These are phyloP conservation scores for Diplosoma virens DNA, from an alignment of 23 tunicate species.

Conservation along the genomic window DNA sequence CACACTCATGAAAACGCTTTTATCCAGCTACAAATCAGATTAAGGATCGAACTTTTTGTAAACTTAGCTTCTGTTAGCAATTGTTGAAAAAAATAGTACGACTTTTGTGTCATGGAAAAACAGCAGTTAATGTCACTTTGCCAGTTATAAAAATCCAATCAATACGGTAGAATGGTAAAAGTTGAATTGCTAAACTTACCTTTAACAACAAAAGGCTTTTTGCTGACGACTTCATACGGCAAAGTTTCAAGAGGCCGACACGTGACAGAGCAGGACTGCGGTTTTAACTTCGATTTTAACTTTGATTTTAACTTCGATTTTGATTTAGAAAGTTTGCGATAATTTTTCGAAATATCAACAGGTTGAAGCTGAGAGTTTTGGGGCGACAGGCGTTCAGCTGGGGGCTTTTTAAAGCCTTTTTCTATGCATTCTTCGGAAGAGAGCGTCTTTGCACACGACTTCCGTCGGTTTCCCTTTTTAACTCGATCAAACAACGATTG, in stretches of 20 bases:
- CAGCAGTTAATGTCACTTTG: too few relatives aligned
- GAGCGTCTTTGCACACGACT: constrained; percentile 40
- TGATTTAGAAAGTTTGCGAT: background rate
- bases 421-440: constrained; percentile 6
- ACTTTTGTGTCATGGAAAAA: too few relatives aligned
- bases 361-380: background rate
- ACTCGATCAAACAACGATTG: constrained; percentile 33
- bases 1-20: too few relatives aligned
- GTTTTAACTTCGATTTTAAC: too few relatives aligned
- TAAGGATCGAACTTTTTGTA: too few relatives aligned
- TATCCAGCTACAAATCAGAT: too few relatives aligned
- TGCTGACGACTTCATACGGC: constrained; percentile 21
- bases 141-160: too few relatives aligned
- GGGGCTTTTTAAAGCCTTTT: background rate
- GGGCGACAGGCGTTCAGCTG: too few relatives aligned
- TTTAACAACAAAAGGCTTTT: constrained; percentile 21
- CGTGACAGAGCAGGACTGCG: constrained; percentile 11
- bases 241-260: constrained; percentile 15
- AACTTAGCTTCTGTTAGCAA: too few relatives aligned
- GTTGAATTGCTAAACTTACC: too few relatives aligned
- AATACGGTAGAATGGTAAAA: too few relatives aligned
- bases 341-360: background rate
- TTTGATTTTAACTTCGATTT: background rate
- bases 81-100: too few relatives aligned
- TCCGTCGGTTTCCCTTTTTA: constrained; percentile 40